Conservation (phyloP, 2,888 invertebrate species). For the Hydriomena furcata region DNA sequence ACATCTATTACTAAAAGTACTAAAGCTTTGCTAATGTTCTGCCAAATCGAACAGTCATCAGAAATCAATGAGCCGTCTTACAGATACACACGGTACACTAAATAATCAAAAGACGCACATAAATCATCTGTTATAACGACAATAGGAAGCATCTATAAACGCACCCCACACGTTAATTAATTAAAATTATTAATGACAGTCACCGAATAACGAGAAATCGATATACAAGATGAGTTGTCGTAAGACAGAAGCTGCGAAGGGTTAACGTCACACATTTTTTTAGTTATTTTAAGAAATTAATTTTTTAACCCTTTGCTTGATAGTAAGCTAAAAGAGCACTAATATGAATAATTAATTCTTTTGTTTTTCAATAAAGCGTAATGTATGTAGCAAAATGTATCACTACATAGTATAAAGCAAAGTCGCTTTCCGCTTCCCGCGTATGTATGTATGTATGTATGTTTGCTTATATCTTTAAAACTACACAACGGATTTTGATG, state of each 20-base stretch:
- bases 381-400: too few relatives aligned
- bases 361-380: too few relatives aligned
- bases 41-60: slow-evolving; percentile 53
- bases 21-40: too few relatives aligned
- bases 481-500: too few relatives aligned
- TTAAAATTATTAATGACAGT: slow-evolving; percentile 79
- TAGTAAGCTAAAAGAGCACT: too few relatives aligned
- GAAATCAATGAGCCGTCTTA: slow-evolving; percentile 73
- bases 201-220: slow-evolving; percentile 74
- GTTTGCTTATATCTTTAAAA: too few relatives aligned
- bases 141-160: slow-evolving; percentile 39
- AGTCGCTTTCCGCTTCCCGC: too few relatives aligned
- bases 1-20: too few relatives aligned
- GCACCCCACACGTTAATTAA: slow-evolving; percentile 61
- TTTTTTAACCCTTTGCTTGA: too few relatives aligned
- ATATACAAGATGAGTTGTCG: slow-evolving; percentile 45
- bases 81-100: slow-evolving; percentile 33
- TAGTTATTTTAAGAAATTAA: neutral
- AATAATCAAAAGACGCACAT: slow-evolving; percentile 47
- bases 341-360: too few relatives aligned
- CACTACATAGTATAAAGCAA: too few relatives aligned
- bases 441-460: too few relatives aligned
- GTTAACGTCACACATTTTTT: slow-evolving; percentile 18
- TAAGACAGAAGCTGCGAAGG: slow-evolving; percentile 25
- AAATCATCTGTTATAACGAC: slow-evolving; percentile 63